Base-by-base conservation (phyloP, 2,113 vertebrate genomes). In the Nesoenas mayeri region DNA sequence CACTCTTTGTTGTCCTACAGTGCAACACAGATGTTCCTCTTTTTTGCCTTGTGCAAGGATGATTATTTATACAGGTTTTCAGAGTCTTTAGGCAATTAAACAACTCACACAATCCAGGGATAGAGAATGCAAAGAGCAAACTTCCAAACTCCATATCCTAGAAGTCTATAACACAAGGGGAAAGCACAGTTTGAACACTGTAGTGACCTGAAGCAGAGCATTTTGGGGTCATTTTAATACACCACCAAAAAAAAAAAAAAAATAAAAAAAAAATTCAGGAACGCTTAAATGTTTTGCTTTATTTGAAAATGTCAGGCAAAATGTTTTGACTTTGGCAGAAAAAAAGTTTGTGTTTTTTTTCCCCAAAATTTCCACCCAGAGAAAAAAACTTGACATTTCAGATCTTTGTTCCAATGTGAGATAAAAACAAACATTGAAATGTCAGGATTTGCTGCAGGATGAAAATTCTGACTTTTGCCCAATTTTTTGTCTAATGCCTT, bases 401-500 rank as follows among this genome's bases (percentile, higher is more conserved):
- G 22, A 15, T 89, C 78, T 96, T 97, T 95, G 91, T 93, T 95
- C 73, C 87, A 91, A 51, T 47, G 57, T 62, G 58, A 66, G 71
- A 93, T 79, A 53, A 95, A 95, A 95, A 92, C 73, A 96, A 95
- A 91, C 62, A 95, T 36, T 88, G 75, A 96, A 97, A 97, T 95
- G 88, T 97, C 94, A 97, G 69, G 75, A 85, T 94, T 91, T 93
- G 72, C 77, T 94, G 50, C 79, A 79, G 87, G 54, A 96, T 73
- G 48, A 90, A 90, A 87, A 72, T 64, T 69, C 69, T 84, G 86
- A 82, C 58, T 96, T 97, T 91, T 95, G n/a, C 84, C 87, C 84
- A 79, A 19, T 54, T 89, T 91, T 87, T 92, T 15, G 12, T 77
- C 82, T 89, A 87, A 94, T 91, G 22, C 28, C 50, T 96, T 95